These are phyloP conservation scores for Cyphomyrus plagiostoma DNA, from an alignment of 2,113 vertebrate genomes.

Conservation along the genomic window DNA sequence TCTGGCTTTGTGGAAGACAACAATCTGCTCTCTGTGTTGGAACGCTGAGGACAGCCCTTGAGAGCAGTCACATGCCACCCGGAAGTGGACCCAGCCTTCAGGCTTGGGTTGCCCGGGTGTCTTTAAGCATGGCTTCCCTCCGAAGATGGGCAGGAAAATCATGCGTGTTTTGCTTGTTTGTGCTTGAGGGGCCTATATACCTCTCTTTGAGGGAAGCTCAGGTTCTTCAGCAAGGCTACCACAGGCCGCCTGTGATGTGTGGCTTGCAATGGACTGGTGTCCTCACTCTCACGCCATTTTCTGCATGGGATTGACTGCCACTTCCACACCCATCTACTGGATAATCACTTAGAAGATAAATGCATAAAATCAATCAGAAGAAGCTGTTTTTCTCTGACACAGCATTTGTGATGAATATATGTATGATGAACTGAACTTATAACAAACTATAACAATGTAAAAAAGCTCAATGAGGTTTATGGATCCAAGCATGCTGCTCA, in stretches of 20 bases:
- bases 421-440: background rate
- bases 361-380: background rate
- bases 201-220: background rate
- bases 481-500: background rate
- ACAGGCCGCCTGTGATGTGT: background rate
- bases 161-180: background rate
- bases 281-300: background rate
- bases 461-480: background rate
- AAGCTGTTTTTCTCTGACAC: background rate
- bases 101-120: background rate
- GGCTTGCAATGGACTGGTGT: background rate
- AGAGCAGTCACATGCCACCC: background rate
- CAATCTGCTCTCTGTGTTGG: conserved; percentile 14
- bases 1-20: background rate
- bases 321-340: background rate
- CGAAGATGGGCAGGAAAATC: background rate
- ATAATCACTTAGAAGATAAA: background rate
- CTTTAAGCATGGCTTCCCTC: background rate
- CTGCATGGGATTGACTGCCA: background rate
- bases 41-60: background rate
- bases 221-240: too few species aligned
- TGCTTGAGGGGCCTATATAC: background rate
- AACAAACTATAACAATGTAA: background rate
- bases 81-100: background rate
- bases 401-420: background rate